Evolutionary conservation across 2,888 invertebrate species (phyloP), one percentile per base, ranked within the genome.

Genomic region (Cheilosia urbana): DNA sequence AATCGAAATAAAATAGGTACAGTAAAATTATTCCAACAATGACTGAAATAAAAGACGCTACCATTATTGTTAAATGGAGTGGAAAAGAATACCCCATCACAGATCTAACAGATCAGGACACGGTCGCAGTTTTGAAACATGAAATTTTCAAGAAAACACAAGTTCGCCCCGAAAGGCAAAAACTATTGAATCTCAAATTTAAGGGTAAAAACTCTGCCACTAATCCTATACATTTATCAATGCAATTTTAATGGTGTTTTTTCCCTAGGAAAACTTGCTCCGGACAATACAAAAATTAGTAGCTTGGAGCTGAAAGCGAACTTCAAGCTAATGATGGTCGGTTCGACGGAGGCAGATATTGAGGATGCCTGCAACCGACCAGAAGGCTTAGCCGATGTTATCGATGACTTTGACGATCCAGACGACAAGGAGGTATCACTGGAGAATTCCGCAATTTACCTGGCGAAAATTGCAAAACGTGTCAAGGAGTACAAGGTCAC

Each of bases 251-350:
- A 47, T n/a, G 2, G 7, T n/a, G 2, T 17, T 47, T 47, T 15
- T 60, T 78, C 87, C 89, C 24, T 89, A 97, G 98, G 98, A 17
- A 98, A 98, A 93, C 94, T 95, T 62, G 96, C 97, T 0, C 94
- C 95, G 60, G 97, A 98, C 92, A 96, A 96, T 88, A 95, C 95
- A 88, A 94, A 94, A 58, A 93, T 98, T n/a, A 94, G 95, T 0
- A 94, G 95, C 63, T 91, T 98, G 81, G 96, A 96, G 89, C 92
- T 98, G 34, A 98, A 98, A 91, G 95, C 96, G 0, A 97, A 97
- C 73, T 96, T 97, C 88, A 98, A 98, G 92, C 94, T 99, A 13
- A 98, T 99, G 98, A 96, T 99, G 96, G 98, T 99, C 95, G 99
- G 99, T 0, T 98, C 98, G 0, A 93, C 97, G 2, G 99, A 99